Base-by-base conservation (phyloP, 1,140 invertebrate genomes). In the Lepidurus couesii region DNA sequence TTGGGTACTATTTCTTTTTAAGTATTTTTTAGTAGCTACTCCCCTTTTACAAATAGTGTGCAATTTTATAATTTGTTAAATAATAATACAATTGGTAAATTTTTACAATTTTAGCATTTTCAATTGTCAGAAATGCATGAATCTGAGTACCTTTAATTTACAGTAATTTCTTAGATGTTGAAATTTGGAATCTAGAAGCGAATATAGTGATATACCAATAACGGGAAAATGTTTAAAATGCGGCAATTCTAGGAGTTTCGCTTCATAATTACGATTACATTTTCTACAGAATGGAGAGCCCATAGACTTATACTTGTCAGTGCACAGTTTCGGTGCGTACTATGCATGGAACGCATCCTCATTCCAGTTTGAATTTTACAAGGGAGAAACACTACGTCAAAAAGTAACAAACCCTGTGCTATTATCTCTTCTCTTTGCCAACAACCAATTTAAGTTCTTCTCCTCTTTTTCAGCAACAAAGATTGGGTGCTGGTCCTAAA, bases 271-370 rank as follows among this genome's bases (percentile, higher is more conserved):
- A 16, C 42, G 7, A 10, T n/a, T 24, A 42, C 0, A 13, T 34
- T 43, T 44, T 73, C 65, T 47, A 11, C 80, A 80, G 81, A 75
- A 81, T 44, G 75, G 75, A 13, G 76, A 75, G 42, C 78, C 79
- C 21, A 73, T 73, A 44, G 65, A 77, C 13, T 65, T 78, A 9
- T 81, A 80, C 65, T 53, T 80, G 73, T 81, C 80, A 7, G 80
- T 81, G n/a, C 80, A 81, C 75, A 81, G 79, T 44, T 81, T 81
- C 73, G 81, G 81, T 10, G 81, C 78, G 24, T 81, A 74, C 26
- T 81, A 81, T 47, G 26, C 53, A 47, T 81, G 80, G 80, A 81
- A 81, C 44, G 79, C 80, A 13, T 77, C 73, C 9, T 73, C 53
- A 0, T 45, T 76, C 21, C 75, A 78, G 42, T 81, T 81, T 73